phyloP scores from a whole-genome alignment of 2,113 vertebrate genomes.

The Desmodus rotundus region DNA sequence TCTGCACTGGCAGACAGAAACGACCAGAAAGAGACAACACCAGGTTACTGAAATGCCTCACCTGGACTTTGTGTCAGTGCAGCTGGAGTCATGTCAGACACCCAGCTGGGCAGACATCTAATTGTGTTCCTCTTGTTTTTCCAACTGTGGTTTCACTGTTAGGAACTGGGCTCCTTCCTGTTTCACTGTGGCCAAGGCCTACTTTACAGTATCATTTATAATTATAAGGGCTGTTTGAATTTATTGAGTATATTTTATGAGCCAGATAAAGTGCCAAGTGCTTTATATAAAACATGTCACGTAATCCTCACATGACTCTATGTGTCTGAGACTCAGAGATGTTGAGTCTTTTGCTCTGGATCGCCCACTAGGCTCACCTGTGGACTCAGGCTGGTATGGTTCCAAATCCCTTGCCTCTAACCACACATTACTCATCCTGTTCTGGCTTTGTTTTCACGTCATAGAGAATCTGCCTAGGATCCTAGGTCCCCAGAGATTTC shows the following conservation, averaged over 20 bases:
- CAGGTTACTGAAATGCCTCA: background rate
- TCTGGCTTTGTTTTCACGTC: background rate
- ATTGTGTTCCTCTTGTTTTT: background rate
- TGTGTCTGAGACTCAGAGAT: background rate
- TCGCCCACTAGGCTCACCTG: background rate
- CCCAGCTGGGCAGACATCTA: background rate
- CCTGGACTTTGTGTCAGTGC: rapidly evolving
- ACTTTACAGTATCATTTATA: background rate
- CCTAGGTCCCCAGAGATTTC: background rate
- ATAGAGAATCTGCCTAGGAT: background rate
- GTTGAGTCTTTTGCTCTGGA: background rate
- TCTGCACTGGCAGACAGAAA: background rate
- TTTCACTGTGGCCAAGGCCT: background rate
- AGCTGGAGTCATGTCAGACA: background rate
- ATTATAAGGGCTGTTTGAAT: background rate
- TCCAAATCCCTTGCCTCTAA: background rate
- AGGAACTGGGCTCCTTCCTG: background rate
- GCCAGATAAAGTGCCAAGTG: background rate
- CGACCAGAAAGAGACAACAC: background rate
- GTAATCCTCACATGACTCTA: background rate
- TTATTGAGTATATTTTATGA: background rate
- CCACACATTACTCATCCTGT: background rate
- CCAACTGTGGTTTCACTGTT: background rate
- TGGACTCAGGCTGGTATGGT: background rate
- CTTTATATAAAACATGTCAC: background rate